These are phyloP conservation scores for Scolopax bukidnonensis DNA, from an alignment of 2,797 vertebrate genomes.

Conservation along the genomic window DNA sequence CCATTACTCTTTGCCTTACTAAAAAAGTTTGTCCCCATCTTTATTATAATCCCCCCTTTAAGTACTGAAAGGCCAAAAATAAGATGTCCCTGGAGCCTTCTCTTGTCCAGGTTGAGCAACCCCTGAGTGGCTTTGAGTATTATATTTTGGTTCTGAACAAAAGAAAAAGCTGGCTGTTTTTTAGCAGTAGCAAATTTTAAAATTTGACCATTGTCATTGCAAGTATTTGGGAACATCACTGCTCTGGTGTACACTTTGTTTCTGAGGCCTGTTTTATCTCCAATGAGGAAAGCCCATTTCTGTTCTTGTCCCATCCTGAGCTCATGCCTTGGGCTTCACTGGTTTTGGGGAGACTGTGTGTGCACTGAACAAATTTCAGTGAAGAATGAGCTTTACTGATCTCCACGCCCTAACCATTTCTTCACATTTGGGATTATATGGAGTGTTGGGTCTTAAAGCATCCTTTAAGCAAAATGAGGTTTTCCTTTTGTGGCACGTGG, in stretches of 20 bases:
- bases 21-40: not conserved
- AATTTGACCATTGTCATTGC: fast-evolving
- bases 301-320: not conserved
- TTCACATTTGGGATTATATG: not conserved
- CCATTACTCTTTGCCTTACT: not conserved
- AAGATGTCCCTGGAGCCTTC: not conserved
- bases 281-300: not conserved
- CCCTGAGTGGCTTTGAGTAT: not conserved
- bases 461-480: not conserved
- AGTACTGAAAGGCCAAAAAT: not conserved
- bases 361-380: not conserved
- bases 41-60: not conserved
- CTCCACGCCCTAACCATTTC: not conserved
- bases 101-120: not conserved
- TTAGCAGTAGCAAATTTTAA: not conserved
- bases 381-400: not conserved
- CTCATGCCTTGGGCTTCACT: not conserved
- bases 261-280: not conserved
- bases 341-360: not conserved
- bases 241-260: not conserved
- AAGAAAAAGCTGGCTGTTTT: not conserved
- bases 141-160: not conserved
- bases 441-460: not conserved
- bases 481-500: not conserved
- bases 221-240: not conserved